Percentiles rank a stretch among this genome's conserved stretches.
Conservation (phyloP, 2,888 invertebrate genomes). For the Chrysolina americana region DNA sequence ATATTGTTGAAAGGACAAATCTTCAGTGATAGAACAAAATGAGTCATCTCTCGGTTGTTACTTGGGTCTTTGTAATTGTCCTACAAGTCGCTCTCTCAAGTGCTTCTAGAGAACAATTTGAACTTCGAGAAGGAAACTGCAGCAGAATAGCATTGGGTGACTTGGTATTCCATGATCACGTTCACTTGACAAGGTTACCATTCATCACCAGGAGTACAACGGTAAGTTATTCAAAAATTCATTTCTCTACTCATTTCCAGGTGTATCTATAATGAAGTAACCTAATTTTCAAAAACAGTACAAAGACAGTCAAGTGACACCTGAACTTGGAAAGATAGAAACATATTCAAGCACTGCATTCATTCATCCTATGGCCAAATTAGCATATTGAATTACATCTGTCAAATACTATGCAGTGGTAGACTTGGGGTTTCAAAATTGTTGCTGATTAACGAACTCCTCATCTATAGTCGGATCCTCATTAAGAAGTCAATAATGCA, state of each 20-base stretch:
- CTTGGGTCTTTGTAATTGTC: background rate
- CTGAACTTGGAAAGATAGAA: too few species aligned
- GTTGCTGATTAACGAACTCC: too few species aligned
- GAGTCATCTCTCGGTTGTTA: background rate
- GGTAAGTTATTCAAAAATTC: slow-evolving; percentile 30
- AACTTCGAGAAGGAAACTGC: slow-evolving; percentile 40
- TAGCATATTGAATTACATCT: too few species aligned
- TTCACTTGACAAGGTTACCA: slow-evolving; percentile 32
- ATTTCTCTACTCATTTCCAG: background rate
- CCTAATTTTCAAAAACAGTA: background rate
- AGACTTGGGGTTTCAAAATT: too few species aligned
- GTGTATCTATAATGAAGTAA: background rate
- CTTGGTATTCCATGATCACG: slow-evolving; percentile 39
- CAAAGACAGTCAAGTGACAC: too few species aligned
- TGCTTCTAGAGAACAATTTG: slow-evolving; percentile 21
- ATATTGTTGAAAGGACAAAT: background rate
- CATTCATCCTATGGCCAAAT: too few species aligned
- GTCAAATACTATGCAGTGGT: too few species aligned
- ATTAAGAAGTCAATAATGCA: too few species aligned
- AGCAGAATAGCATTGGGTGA: slow-evolving; percentile 21
- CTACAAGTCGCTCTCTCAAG: background rate
- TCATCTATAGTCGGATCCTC: too few species aligned
- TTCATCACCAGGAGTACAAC: slow-evolving; percentile 27
- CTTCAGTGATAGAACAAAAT: background rate
- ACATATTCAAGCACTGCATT: too few species aligned